phyloP scores from a whole-genome alignment of 2,888 invertebrate genomes.

The Epistrophella euchroma region DNA sequence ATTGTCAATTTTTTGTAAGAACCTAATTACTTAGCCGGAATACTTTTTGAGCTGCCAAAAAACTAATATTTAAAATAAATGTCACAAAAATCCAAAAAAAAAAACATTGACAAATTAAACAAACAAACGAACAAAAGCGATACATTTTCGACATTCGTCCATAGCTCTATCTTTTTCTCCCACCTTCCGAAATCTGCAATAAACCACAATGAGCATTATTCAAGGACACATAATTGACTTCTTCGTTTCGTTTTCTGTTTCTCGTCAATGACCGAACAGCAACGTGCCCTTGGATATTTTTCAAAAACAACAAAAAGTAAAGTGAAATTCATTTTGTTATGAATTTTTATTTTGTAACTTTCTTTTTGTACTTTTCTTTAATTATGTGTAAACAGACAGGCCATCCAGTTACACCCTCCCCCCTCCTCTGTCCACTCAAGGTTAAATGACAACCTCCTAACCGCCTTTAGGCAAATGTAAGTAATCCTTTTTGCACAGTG shows the following conservation, averaged over 20 bases:
- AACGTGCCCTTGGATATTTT: slow-evolving; percentile 7
- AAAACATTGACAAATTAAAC: not conserved
- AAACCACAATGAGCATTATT: not conserved
- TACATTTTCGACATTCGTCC: not conserved
- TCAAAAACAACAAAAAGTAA: not conserved
- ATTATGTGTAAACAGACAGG: slow-evolving; percentile 33
- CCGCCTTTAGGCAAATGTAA: slow-evolving; percentile 15
- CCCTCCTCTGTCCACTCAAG: not conserved
- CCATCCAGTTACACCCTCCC: not conserved
- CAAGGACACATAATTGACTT: slow-evolving; percentile 23
- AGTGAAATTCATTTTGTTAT: not conserved
- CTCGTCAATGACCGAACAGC: not conserved
- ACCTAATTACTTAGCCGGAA: slow-evolving; percentile 26
- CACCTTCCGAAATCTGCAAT: not conserved
- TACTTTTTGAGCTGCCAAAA: not conserved
- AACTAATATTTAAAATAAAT: not conserved
- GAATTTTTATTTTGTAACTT: slow-evolving; percentile 10
- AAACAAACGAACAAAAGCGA: slow-evolving; percentile 4
- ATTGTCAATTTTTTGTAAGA: not conserved
- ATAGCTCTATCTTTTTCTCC: not conserved
- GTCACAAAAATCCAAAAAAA: not conserved
- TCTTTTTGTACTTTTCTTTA: slow-evolving; percentile 6
- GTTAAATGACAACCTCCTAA: slow-evolving; percentile 20
- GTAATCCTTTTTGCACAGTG: slow-evolving; percentile 26
- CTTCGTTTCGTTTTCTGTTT: not conserved